Conservation (phyloP, 2,113 vertebrate species). For the Panthera uncia region DNA sequence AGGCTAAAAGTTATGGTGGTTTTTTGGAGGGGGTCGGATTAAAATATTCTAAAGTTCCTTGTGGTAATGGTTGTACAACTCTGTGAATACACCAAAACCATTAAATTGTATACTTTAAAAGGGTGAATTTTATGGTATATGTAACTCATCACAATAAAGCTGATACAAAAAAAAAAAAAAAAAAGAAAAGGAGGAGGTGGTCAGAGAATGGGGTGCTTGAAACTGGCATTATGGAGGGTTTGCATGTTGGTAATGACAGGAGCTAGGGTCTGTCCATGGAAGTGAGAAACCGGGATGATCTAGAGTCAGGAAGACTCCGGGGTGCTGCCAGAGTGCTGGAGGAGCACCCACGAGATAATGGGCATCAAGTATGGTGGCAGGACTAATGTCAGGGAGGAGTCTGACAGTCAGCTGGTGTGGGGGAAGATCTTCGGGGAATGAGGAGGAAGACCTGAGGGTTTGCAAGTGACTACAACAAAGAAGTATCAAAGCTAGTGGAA, state of each 20-base stretch:
- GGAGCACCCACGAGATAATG: background rate
- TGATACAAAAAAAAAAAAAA: background rate
- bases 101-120: background rate
- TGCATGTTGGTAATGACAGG: background rate
- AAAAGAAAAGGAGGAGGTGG: background rate
- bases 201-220: background rate
- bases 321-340: no score
- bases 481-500: background rate
- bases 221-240: background rate
- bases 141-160: background rate
- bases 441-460: background rate
- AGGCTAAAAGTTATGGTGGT: background rate
- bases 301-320: background rate
- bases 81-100: background rate
- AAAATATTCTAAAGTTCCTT: background rate
- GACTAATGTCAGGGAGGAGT: background rate
- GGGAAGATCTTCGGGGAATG: background rate
- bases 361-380: background rate
- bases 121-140: background rate
- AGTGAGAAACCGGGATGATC: background rate
- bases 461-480: background rate
- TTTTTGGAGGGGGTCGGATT: background rate
- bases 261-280: background rate
- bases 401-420: background rate
- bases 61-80: background rate